Conservation (phyloP, 2,888 invertebrate genomes). For the Drosophila mimica region DNA sequence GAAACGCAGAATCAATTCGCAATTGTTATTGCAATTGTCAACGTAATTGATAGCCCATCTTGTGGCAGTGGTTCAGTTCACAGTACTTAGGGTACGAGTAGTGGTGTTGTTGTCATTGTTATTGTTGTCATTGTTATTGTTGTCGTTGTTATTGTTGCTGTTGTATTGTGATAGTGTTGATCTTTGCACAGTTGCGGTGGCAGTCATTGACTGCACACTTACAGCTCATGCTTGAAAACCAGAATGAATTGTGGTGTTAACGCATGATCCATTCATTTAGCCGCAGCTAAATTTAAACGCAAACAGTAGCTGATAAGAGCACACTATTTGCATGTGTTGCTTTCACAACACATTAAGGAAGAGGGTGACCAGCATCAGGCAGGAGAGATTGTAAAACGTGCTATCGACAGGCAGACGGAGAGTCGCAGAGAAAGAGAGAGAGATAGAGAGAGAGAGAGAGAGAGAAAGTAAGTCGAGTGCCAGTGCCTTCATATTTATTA, state of each 20-base stretch:
- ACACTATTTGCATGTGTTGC: slow-evolving; percentile 20
- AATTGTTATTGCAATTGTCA: slow-evolving; percentile 47
- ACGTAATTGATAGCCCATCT: slow-evolving; percentile 53
- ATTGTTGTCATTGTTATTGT: neutral
- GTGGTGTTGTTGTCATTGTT: slow-evolving; percentile 11
- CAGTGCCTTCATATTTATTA: slow-evolving; percentile 10
- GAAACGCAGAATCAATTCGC: slow-evolving; percentile 52
- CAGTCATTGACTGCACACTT: slow-evolving; percentile 6
- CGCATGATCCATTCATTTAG: slow-evolving; percentile 21
- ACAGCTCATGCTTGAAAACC: neutral
- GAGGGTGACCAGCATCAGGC: neutral
- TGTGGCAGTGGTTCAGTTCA: neutral
- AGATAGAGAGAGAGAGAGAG: slow-evolving; percentile 1
- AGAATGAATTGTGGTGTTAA: neutral
- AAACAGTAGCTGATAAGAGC: slow-evolving; percentile 35
- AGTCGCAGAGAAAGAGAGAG: neutral
- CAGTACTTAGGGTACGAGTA: neutral
- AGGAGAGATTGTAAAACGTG: slow-evolving; percentile 38
- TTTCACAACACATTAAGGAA: slow-evolving; percentile 31
- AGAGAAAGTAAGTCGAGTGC: neutral
- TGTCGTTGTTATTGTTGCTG: slow-evolving; percentile 12
- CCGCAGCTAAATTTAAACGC: slow-evolving; percentile 8
- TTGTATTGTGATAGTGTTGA: slow-evolving; percentile 1
- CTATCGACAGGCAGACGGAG: neutral
- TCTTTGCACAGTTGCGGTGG: slow-evolving; percentile 29